Evolutionary conservation across 2,888 invertebrate genomes (phyloP).

Genomic region (Tachina fera): DNA sequence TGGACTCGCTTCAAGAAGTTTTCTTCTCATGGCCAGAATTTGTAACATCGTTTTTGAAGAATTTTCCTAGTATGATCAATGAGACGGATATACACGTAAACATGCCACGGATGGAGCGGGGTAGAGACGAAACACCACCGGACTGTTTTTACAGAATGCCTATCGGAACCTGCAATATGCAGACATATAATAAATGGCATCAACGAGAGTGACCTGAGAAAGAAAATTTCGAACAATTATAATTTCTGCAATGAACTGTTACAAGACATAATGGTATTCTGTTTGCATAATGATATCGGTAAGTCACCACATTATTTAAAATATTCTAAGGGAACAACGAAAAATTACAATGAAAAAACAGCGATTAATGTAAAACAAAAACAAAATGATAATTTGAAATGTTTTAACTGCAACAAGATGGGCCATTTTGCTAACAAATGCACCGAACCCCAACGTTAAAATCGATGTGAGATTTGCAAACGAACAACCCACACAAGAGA

Average conservation of each 20-base stretch:
- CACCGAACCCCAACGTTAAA: background rate
- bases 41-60: background rate
- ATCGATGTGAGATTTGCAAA: constrained; percentile 13
- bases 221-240: constrained; percentile 9
- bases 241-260: background rate
- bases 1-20: constrained; percentile 4
- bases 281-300: background rate
- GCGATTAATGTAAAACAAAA: too few species aligned
- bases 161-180: background rate
- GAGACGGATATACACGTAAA: constrained; percentile 3
- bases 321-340: too few species aligned
- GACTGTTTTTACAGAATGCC: constrained; percentile 20
- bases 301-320: too few species aligned
- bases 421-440: constrained; percentile 1
- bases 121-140: background rate
- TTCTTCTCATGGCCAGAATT: too few species aligned
- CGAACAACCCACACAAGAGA: constrained; percentile 8
- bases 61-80: background rate
- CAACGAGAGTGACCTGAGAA: background rate
- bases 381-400: background rate
- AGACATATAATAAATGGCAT: constrained; percentile 23
- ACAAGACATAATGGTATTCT: background rate
- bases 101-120: constrained; percentile 1
- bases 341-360: too few species aligned
- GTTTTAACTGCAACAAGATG: background rate